A percentile compares a stretch with the other conserved stretches of the same genome.
Conservation (phyloP, 2,113 vertebrate genomes). For the Microcebus griseorufus region DNA sequence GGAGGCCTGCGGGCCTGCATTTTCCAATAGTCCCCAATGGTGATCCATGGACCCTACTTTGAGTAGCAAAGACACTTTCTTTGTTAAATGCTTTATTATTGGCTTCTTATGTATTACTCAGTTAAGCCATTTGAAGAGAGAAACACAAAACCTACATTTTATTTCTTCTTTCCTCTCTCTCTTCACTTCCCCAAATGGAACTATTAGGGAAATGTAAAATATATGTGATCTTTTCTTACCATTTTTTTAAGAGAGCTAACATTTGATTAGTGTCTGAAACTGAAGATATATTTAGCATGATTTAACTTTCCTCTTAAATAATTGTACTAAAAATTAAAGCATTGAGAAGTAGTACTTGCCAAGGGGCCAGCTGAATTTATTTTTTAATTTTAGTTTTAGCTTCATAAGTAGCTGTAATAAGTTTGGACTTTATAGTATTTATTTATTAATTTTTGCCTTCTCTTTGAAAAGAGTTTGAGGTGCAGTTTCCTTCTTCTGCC, state of each 20-base stretch:
- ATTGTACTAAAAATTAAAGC: not conserved
- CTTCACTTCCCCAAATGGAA: not conserved
- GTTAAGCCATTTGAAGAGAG: not conserved
- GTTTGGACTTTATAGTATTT: not conserved
- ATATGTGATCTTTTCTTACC: not conserved
- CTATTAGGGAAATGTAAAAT: not conserved
- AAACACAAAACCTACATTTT: not conserved
- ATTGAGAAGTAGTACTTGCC: not conserved
- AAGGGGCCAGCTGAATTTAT: not conserved
- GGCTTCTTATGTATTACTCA: not conserved
- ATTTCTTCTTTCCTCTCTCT: not conserved
- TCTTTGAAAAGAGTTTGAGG: not conserved
- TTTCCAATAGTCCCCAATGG: not conserved
- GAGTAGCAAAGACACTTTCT: not conserved
- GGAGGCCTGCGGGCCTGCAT: not conserved
- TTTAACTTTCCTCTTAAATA: not conserved
- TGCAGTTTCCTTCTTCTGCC: not conserved
- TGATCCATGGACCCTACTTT: not conserved
- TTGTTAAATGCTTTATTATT: not conserved
- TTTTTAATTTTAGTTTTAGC: not conserved
- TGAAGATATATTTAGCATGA: not conserved
- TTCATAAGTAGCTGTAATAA: not conserved
- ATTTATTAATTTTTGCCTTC: not conserved
- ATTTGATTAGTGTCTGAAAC: not conserved
- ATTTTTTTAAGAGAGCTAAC: not conserved